Percentiles rank a stretch among this genome's conserved stretches.
Evolutionary conservation across 1,140 invertebrate genomes (phyloP).

Genomic region (Aphidius ervi): DNA sequence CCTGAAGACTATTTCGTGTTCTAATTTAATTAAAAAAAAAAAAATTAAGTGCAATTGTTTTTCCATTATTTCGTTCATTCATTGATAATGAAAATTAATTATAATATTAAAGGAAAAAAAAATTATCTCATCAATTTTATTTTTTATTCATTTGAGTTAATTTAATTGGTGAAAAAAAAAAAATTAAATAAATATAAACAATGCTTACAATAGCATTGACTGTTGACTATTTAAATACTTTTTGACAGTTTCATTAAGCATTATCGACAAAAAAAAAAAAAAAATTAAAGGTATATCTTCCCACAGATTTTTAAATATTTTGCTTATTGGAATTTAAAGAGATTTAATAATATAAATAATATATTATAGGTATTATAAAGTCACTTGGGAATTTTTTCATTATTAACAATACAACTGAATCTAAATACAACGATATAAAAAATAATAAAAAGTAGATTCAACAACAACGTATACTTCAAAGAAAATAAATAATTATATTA

Average conservation of each 20-base stretch:
- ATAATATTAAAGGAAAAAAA: neutral
- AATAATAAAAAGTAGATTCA: neutral
- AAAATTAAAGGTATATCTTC: slow-evolving; percentile 8
- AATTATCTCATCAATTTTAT: neutral
- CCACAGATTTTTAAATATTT: slow-evolving; percentile 17
- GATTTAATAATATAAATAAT: neutral
- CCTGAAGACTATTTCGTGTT: slow-evolving; percentile 4
- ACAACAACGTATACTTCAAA: neutral
- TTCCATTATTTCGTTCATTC: neutral
- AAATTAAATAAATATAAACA: slow-evolving; percentile 26
- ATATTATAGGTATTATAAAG: neutral
- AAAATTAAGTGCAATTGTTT: slow-evolving; percentile 21
- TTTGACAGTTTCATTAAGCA: slow-evolving; percentile 20
- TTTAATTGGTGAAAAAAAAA: slow-evolving; percentile 10
- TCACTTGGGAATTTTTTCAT: slow-evolving; percentile 7
- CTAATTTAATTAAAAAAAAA: slow-evolving; percentile 2
- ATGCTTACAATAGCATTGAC: slow-evolving; percentile 35
- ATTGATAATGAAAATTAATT: neutral
- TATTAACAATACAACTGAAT: slow-evolving; percentile 6
- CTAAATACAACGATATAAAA: slow-evolving; percentile 8
- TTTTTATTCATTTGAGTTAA: neutral
- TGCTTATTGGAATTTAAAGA: slow-evolving; percentile 25
- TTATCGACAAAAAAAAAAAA: slow-evolving; percentile 9
- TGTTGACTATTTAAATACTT: slow-evolving; percentile 28
- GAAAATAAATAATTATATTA: slow-evolving; percentile 31